Base-by-base conservation (phyloP, 2,113 vertebrate genomes). In the Ranitomeya variabilis region DNA sequence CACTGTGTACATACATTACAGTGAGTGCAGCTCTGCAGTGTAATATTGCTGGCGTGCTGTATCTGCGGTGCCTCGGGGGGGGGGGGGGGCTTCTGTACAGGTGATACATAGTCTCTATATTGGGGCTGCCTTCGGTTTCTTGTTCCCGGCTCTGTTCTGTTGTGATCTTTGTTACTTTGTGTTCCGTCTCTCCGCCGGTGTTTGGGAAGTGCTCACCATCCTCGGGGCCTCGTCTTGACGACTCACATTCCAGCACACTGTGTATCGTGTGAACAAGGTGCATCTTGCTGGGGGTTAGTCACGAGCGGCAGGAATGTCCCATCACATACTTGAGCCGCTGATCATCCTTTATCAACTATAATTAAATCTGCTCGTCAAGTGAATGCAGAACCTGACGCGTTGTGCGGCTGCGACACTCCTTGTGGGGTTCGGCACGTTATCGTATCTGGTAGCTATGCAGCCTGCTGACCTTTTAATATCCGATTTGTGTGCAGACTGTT, bases 261-360 rank as follows among this genome's bases (percentile, higher is more conserved):
- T 83, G 60, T 64, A 82, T 67, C 66, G 11, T 51, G 45, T 67
- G 19, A n/a, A 73, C 69, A 23, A 37, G 71, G 69, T 76, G 84
- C 69, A 45, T 74, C 23, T 85, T 85, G 52, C 64, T 74, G 26
- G 66, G 69, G 54, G 54, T 84, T 54, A 84, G 64, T 84, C 82
- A 69, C 9, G 31, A 45, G 16, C 9, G 14, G 10, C n/a, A 37
- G 54, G 83, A 74, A 60, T 74, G 67, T 51, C 59, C 51, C 67
- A 15, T 11, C 7, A 12, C 7, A 57, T 73, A 37, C 57, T 23
- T 15, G 23, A 55, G 55, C 69, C 18, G 80, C 19, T 83, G 4
- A 19, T 80, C 79, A 80, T 64, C 23, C 26, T 80, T 26, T 45
- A 64, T 64, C 2, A 7, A 12, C 52, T 13, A 12, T 60, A 21